Evolutionary conservation across 2,797 vertebrate genomes (phyloP), one percentile per base, ranked within the genome.

Genomic region (Schizopygopsis pylzovi): DNA sequence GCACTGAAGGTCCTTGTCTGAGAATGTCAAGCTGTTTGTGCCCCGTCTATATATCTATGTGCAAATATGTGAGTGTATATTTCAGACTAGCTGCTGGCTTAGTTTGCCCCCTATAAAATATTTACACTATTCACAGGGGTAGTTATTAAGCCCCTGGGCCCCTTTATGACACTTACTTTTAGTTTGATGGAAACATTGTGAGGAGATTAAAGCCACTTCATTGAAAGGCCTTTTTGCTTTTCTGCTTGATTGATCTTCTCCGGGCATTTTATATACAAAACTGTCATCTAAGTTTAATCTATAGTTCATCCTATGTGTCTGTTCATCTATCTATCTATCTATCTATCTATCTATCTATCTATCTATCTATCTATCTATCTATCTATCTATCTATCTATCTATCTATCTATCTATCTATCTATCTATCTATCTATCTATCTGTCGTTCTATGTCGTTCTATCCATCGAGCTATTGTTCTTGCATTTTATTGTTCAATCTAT

Each of bases 141-240:
- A 90, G 91, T 91, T 93, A 93, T 94, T 94, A 93, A 91, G 91
- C 88, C 82, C 82, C 59, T 90, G 88, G 89, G 91, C 91, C 90
- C 45, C 90, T 91, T 91, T 89, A 91, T 89, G 89, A 92, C 56
- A 81, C 90, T 90, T 90, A 92, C 92, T 92, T 94, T 94, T 92
- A 89, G 89, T 90, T 90, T 91, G 92, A 94, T 94, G 93, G 92
- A 92, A 93, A 91, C 90, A 84, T 93, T 94, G 92, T 92, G 90
- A 90, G 78, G 87, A 94, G 93, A 95, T 95, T 93, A 94, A 93
- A 95, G 93, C 65, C 86, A 68, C 43, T 92, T 94, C 91, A 90
- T 88, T 92, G 93, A 94, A 93, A 94, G 91, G 89, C 91, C 89
- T 93, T 92, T 93, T 91, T 90, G 89, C 90, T 89, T 87, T 94